phyloP scores from a whole-genome alignment of 2,113 vertebrate genomes.

The Myotis yumanensis region DNA sequence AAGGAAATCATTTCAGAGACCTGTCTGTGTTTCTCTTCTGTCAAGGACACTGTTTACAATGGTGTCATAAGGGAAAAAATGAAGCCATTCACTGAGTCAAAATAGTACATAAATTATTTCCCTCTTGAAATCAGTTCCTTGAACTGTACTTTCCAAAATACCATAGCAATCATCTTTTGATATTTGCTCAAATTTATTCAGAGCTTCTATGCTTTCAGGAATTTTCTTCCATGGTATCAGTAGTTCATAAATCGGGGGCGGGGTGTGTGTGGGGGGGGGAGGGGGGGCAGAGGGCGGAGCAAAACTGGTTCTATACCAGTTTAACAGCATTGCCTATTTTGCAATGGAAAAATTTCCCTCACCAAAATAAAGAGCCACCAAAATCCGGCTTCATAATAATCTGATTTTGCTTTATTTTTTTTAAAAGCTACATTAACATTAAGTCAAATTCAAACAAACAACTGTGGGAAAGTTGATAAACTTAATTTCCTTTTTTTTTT shows the following conservation, averaged over 20 bases:
- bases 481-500: not conserved
- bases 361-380: conserved; percentile 8
- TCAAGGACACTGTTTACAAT: conserved; percentile 21
- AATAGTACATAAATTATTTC: conserved; percentile 15
- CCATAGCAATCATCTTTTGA: not conserved
- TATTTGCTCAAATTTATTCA: not conserved
- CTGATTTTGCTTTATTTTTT: conserved; percentile 32
- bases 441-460: conserved; percentile 43
- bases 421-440: not conserved
- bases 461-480: not conserved
- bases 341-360: conserved; percentile 2
- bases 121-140: conserved; percentile 41
- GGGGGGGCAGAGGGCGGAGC: not conserved
- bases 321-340: not conserved
- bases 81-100: not conserved
- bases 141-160: conserved; percentile 24
- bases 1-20: conserved; percentile 41
- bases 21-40: conserved; percentile 31
- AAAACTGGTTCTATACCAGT: conserved; percentile 43
- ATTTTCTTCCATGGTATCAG: conserved; percentile 35
- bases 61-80: not conserved
- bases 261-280: no score
- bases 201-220: not conserved
- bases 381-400: conserved; percentile 22
- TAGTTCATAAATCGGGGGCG: not conserved